A percentile compares a stretch with the other conserved stretches of the same genome.
phyloP scores from a whole-genome alignment of 2,113 vertebrate genomes.

The Antigone vipio region DNA sequence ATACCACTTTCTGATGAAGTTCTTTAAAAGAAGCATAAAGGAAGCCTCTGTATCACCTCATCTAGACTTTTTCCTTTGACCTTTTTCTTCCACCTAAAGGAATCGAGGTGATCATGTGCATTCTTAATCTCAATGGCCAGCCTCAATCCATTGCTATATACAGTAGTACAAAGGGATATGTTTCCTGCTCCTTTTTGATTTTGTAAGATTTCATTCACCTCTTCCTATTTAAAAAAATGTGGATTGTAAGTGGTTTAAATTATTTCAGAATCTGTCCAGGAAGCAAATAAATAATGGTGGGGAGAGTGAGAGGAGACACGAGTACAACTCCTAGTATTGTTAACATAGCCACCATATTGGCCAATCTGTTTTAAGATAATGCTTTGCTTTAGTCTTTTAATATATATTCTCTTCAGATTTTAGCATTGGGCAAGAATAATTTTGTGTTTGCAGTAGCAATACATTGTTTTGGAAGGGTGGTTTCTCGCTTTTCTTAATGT shows the following conservation, averaged over 20 bases:
- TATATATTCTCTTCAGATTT: neutral
- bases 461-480: neutral
- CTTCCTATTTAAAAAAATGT: neutral
- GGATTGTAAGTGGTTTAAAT: neutral
- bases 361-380: neutral
- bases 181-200: neutral
- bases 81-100: slow-evolving; percentile 5
- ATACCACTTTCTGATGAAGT: slow-evolving; percentile 29
- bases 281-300: neutral
- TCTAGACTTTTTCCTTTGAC: slow-evolving; percentile 15
- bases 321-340: rapidly evolving
- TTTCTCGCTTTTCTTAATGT: neutral
- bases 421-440: neutral
- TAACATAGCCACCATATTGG: neutral
- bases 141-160: neutral
- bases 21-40: slow-evolving; percentile 41
- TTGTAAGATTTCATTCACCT: neutral
- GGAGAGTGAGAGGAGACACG: neutral
- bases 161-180: neutral
- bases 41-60: slow-evolving; percentile 1
- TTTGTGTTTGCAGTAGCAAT: neutral
- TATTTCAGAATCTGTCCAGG: neutral
- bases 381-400: neutral
- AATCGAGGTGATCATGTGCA: neutral
- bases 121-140: slow-evolving; percentile 14